A percentile compares a stretch with the other conserved stretches of the same genome.
Conservation (phyloP, 2,113 vertebrate species). For the Atlantisia rogersi region DNA sequence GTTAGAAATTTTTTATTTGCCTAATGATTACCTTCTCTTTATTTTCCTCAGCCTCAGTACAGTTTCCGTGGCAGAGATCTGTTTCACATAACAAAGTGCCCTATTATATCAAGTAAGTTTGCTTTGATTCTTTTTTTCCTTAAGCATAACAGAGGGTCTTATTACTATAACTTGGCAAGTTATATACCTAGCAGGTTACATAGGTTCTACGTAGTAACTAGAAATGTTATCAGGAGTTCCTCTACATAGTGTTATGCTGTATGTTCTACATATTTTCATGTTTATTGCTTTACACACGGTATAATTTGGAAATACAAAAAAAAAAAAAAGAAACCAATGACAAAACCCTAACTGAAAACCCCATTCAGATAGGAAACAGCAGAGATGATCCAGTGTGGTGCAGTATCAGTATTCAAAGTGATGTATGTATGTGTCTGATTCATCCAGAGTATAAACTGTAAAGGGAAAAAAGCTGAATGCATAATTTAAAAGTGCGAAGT, state of each 20-base stretch:
- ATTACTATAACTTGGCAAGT: not conserved
- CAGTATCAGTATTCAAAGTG: not conserved
- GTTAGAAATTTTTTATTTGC: not conserved
- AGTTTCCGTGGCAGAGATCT: conserved; percentile 90
- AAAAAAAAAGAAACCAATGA: not conserved
- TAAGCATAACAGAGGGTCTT: not conserved
- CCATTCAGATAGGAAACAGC: not conserved
- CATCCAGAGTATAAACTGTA: not conserved
- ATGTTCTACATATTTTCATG: not conserved
- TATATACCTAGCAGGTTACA: not conserved
- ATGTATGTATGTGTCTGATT: not conserved
- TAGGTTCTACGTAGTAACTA: not conserved
- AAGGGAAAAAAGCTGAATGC: not conserved
- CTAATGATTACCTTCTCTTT: conserved; percentile 35
- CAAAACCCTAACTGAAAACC: not conserved
- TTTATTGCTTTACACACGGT: not conserved
- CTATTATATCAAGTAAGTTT: conserved; percentile 96
- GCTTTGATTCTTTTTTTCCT: conserved; percentile 24
- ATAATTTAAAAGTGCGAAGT: not conserved
- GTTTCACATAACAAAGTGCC: conserved; percentile 94
- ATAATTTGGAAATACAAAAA: not conserved
- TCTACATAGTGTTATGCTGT: not conserved
- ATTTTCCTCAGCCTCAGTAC: conserved; percentile 87
- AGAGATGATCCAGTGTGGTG: not conserved
- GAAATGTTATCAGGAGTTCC: not conserved